Base-by-base conservation (phyloP, 1,140 invertebrate species). In the Panonychus citri region DNA sequence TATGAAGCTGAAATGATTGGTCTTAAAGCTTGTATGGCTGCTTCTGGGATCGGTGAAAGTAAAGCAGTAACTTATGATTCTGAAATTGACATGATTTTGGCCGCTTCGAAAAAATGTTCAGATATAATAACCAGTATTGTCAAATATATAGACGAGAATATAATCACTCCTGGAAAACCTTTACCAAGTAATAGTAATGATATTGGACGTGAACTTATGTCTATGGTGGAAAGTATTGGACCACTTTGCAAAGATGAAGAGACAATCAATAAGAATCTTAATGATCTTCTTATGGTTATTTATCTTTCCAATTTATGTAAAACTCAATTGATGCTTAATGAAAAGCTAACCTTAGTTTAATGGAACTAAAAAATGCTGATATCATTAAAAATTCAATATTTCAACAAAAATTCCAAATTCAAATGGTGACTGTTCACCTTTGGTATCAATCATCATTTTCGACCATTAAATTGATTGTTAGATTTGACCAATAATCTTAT, bases 281-380 rank as follows among this genome's bases (percentile, higher is more conserved):
- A 80, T 77, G 90, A 96, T 76, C 75, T 95, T 58, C 72, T 96
- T 46, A 93, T 95, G 90, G 88, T 95, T 50, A 81, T 91, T 60
- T 91, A 90, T 40, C 73, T 96, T 26, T 85, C 88, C 10, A 89
- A 95, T 67, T 74, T 96, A n/a, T 89, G 89, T 60, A 88, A 90
- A 72, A 89, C 87, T 8, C 89, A 96, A 71, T 74, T 95, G 60
- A 83, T 88, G 66, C 74, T 96, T 24, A 93, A 93, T 68, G 90
- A 95, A 71, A 94, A 95, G 70, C 74, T 96, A 3, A 87, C 49
- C 17, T 27, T 51, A n/a, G 43, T 46, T 46, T 24, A 46, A 46
- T 40, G 7, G n/a, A n/a, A n/a, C n/a, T n/a, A 34, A 34, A 5
- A 7, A 7, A 34, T 34, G 5, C 12, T 34, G 12, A 12, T 12